Percentiles rank a stretch among this genome's conserved stretches.
Conservation (phyloP, 2,797 vertebrate genomes). For the Paratrypauchen microcephalus region DNA sequence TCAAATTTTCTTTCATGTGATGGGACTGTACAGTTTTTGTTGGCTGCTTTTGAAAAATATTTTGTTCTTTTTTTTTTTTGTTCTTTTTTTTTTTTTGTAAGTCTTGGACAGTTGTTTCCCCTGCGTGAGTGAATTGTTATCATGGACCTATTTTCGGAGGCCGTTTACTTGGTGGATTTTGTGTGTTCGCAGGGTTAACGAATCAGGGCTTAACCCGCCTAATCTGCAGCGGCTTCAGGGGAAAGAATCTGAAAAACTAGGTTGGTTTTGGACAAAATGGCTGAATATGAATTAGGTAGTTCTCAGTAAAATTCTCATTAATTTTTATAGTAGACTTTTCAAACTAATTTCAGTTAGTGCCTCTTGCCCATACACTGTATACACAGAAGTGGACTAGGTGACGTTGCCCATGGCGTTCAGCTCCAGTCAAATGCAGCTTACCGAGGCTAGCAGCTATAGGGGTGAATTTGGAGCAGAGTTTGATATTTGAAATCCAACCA, state of each 20-base stretch:
- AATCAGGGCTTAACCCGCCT: slow-evolving; percentile 12
- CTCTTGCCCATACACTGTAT: too few species aligned
- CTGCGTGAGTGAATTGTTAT: slow-evolving; percentile 1
- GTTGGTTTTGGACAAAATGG: slow-evolving; percentile 6
- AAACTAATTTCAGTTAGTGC: too few species aligned
- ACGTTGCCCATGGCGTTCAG: too few species aligned
- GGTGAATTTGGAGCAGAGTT: too few species aligned
- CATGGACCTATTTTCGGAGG: slow-evolving; percentile 35
- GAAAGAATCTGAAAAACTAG: neutral
- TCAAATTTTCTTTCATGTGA: slow-evolving; percentile 25
- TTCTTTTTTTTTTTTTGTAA: too few species aligned
- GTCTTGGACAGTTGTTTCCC: slow-evolving; percentile 4
- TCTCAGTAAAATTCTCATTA: too few species aligned
- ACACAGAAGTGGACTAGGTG: too few species aligned
- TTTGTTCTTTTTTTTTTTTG: too few species aligned
- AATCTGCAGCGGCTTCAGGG: slow-evolving; percentile 28
- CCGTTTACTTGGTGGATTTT: slow-evolving; percentile 32
- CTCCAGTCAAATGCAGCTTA: too few species aligned
- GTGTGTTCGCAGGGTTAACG: slow-evolving; percentile 13
- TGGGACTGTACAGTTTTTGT: slow-evolving; percentile 15
- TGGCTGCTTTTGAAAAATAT: neutral
- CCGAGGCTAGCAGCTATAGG: too few species aligned
- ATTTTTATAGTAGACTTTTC: too few species aligned
- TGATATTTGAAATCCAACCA: too few species aligned
- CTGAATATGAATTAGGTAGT: neutral